These are phyloP conservation scores for Hippocampus guttulatus DNA, from an alignment of 2,113 vertebrate genomes.

Conservation along the genomic window DNA sequence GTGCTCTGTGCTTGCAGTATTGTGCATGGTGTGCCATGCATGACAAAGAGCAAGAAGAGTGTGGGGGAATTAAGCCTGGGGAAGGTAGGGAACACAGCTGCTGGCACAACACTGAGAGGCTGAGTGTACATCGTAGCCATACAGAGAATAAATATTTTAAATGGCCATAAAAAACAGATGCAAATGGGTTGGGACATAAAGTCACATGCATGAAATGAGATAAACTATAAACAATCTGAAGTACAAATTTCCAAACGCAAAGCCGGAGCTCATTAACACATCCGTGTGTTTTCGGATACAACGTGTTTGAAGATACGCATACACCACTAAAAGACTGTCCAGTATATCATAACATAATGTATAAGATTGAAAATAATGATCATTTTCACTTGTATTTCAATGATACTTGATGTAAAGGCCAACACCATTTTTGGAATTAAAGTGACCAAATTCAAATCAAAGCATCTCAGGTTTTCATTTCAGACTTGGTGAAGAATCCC, in stretches of 20 bases:
- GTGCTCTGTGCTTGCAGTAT: constrained; percentile 53
- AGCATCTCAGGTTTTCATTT: background rate
- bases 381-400: constrained; percentile 14
- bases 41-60: constrained; percentile 57
- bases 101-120: constrained; percentile 51
- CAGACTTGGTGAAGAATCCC: background rate
- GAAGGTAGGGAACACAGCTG: constrained; percentile 50
- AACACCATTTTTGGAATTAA: background rate
- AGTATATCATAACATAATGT: constrained; percentile 3
- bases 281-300: background rate
- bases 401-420: background rate
- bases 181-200: constrained; percentile 47
- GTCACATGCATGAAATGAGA: constrained; percentile 37
- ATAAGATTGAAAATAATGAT: constrained; percentile 16
- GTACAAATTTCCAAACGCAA: background rate
- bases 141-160: constrained; percentile 52
- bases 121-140: constrained; percentile 44
- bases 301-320: background rate
- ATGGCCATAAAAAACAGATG: constrained; percentile 45
- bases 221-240: constrained; percentile 44
- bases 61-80: constrained; percentile 32
- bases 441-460: constrained; percentile 2
- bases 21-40: constrained; percentile 59
- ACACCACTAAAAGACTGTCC: constrained; percentile 5
- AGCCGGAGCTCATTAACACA: constrained; percentile 3